Evolutionary conservation across 2,797 vertebrate species (phyloP).

Genomic region (Decapterus maruadsi): DNA sequence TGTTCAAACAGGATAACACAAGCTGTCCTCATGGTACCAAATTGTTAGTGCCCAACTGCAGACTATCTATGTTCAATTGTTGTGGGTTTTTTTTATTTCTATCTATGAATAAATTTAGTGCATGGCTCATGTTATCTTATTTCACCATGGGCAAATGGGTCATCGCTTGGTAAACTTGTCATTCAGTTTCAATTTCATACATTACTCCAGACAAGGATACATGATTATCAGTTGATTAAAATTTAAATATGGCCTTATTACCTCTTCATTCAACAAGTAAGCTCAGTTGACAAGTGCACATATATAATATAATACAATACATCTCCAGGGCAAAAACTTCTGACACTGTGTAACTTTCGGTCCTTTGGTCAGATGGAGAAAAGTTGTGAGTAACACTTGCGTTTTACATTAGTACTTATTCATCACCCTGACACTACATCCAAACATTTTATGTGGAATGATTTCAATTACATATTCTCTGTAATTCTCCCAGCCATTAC

Average conservation of each 20-base stretch:
- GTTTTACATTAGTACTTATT: conserved; percentile 66
- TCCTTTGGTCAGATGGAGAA: conserved; percentile 49
- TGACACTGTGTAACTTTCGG: conserved; percentile 47
- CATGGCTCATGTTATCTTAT: not conserved
- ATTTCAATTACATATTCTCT: conserved; percentile 79
- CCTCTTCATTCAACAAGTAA: conserved; percentile 65
- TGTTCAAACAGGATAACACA: not conserved
- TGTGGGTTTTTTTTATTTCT: not conserved
- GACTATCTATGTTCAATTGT: not conserved
- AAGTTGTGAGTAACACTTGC: conserved; percentile 49
- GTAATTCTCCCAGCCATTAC: conserved; percentile 63
- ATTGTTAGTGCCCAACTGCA: not conserved
- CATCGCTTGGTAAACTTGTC: conserved; percentile 13
- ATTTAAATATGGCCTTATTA: conserved; percentile 69
- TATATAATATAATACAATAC: too few relatives aligned
- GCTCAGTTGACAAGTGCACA: conserved; percentile 58
- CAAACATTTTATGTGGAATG: conserved; percentile 75
- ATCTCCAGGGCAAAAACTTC: conserved; percentile 61
- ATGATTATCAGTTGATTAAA: conserved; percentile 72
- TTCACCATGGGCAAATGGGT: conserved; percentile 8
- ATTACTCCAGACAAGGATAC: conserved; percentile 34
- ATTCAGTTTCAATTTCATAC: conserved; percentile 33
- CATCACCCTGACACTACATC: conserved; percentile 63
- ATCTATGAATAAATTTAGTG: not conserved
- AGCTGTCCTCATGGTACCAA: not conserved